Evolutionary conservation across 2,797 vertebrate genomes (phyloP), one percentile per base, ranked within the genome.

Genomic region (Periophthalmus magnuspinnatus): DNA sequence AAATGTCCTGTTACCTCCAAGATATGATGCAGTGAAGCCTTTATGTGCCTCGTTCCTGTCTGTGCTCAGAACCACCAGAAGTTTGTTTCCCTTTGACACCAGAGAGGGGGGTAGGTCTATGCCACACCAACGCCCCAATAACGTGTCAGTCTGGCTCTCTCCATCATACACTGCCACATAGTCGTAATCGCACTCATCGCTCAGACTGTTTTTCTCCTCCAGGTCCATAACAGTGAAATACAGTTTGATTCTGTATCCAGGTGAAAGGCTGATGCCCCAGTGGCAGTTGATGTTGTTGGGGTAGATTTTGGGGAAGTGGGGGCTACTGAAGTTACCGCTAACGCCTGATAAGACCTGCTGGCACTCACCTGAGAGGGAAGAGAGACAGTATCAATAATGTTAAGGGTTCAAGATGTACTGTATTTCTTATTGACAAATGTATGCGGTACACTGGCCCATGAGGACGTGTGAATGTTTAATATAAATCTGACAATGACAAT

Each of bases 211-310:
- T 76, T 91, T 92, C n/a, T 92, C 96, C 72, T 99, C 97, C 75
- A 99, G 83, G 60, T 97, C 96, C 92, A 99, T 88, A 72, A 95
- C 78, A 2, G 93, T 91, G 86, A 99, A 96, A 82, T 92, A 95
- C 63, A 99, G 85, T 75, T 95, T 98, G 87, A 98, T 70, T 33
- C 93, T 93, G 85, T 97, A 99, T 17, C 96, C 95, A 0, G 56
- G 84, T 0, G 94, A 92, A 28, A 97, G 87, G 57, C 81, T 92
- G 80, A 99, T 89, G 81, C 91, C 95, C 98, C 98, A 99, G 83
- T 97, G 98, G 88, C 98, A 99, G 75, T 94, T 95, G 83, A 99
- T 95, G 84, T 99, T 97, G 91, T 99, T 99, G 62, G 97, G 98
- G 89, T 99, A 99, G 91, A 95, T 94, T 79, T 59, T 87, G 60